phyloP scores from a whole-genome alignment of 2,113 vertebrate species.

The Aspidoscelis tigris region DNA sequence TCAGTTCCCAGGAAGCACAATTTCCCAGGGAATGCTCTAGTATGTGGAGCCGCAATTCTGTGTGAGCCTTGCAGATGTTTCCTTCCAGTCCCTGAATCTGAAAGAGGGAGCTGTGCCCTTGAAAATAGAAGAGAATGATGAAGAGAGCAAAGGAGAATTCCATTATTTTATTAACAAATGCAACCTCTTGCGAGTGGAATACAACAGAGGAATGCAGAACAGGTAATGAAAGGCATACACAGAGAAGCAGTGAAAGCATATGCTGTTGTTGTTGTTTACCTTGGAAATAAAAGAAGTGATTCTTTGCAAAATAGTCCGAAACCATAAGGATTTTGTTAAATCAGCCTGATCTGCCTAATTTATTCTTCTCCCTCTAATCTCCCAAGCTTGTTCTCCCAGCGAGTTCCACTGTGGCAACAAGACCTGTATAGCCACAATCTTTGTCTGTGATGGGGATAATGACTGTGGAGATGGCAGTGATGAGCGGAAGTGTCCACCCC shows the following conservation, averaged over 20 bases:
- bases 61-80: too few relatives aligned
- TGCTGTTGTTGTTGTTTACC: neutral
- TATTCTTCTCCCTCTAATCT: constrained; percentile 59
- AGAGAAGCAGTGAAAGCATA: neutral
- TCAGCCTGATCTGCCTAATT: constrained; percentile 38
- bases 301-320: neutral
- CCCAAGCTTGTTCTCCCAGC: constrained; percentile 83
- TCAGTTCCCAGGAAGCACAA: too few relatives aligned
- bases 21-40: too few relatives aligned
- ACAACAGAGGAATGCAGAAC: neutral
- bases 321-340: neutral
- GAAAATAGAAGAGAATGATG: neutral
- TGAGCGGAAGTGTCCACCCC: constrained; percentile 85
- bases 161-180: neutral
- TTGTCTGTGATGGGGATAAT: constrained; percentile 90
- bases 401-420: constrained; percentile 93
- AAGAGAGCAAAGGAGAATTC: neutral
- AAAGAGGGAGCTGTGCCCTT: neutral
- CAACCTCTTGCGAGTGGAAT: neutral
- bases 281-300: neutral
- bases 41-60: neutral
- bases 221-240: neutral
- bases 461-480: constrained; percentile 93
- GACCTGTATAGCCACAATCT: constrained; percentile 87
- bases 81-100: neutral